phyloP scores from a whole-genome alignment of 2,113 vertebrate genomes.

The Bubo scandiacus region DNA sequence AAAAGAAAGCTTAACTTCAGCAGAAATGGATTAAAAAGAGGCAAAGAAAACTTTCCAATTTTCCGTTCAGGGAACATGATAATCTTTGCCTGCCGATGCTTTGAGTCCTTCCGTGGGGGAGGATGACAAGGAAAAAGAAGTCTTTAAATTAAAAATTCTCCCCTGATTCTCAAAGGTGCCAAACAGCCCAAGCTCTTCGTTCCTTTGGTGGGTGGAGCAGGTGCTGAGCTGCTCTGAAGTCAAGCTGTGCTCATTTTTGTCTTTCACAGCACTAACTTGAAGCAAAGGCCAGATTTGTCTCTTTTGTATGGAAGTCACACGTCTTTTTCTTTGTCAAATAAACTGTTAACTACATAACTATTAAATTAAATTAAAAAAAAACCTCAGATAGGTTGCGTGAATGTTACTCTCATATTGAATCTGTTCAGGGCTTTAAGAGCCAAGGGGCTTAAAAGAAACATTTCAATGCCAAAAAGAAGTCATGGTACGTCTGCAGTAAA shows the following conservation, averaged over 20 bases:
- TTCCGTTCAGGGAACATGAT: conserved; percentile 20
- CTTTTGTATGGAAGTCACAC: conserved; percentile 24
- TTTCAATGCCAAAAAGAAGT: conserved; percentile 4
- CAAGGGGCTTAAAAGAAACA: not conserved
- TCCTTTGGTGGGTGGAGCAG: conserved; percentile 59
- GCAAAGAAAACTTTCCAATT: conserved; percentile 52
- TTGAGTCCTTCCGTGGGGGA: conserved; percentile 50
- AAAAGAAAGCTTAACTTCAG: conserved; percentile 26
- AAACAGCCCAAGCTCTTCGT: conserved; percentile 39
- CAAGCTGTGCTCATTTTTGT: conserved; percentile 63
- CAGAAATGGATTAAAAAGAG: conserved; percentile 16
- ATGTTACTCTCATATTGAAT: not conserved
- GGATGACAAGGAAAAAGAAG: conserved; percentile 47
- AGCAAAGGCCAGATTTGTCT: conserved; percentile 28
- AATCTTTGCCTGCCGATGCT: conserved; percentile 39
- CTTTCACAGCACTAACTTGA: conserved; percentile 13
- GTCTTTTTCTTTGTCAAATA: conserved; percentile 13
- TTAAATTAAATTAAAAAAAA: not conserved
- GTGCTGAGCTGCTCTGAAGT: conserved; percentile 53
- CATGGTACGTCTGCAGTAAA: not conserved
- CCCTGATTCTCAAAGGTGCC: conserved; percentile 59
- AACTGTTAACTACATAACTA: not conserved
- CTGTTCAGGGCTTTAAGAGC: not conserved
- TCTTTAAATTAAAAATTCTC: conserved; percentile 66
- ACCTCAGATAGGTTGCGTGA: not conserved